These are phyloP conservation scores for Microcebus jonahi DNA, from an alignment of 2,113 vertebrate species.

Conservation along the genomic window DNA sequence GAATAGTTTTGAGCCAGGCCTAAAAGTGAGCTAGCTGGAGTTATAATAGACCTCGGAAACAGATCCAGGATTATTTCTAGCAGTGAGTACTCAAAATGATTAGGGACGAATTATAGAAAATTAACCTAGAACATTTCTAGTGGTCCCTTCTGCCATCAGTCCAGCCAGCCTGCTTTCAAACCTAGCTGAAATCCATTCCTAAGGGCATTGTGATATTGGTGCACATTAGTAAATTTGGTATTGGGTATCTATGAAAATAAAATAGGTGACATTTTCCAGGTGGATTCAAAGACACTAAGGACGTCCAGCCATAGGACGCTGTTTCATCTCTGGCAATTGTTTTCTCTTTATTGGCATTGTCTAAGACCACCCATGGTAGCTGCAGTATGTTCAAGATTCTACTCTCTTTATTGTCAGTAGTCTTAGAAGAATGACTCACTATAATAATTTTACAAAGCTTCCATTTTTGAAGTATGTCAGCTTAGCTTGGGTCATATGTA, in stretches of 20 bases:
- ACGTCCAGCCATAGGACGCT: neutral
- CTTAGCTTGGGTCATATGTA: neutral
- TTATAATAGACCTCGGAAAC: neutral
- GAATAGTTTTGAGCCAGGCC: neutral
- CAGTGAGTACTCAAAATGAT: neutral
- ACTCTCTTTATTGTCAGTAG: neutral
- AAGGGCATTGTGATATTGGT: neutral
- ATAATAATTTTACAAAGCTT: neutral
- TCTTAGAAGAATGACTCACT: neutral
- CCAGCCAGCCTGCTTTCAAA: neutral
- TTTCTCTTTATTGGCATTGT: neutral
- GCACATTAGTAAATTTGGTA: neutral
- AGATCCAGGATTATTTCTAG: neutral
- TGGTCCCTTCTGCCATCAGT: neutral
- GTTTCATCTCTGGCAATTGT: neutral
- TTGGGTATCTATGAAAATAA: neutral
- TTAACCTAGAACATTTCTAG: neutral
- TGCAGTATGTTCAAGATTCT: neutral
- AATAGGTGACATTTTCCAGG: neutral
- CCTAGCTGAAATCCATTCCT: neutral
- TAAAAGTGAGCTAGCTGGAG: neutral
- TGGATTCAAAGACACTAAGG: neutral
- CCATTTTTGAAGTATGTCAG: neutral
- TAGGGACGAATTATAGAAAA: neutral
- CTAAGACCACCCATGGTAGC: fast-evolving